Evolutionary conservation across 2,113 vertebrate species (phyloP).

Genomic region (Gymnogyps californianus): DNA sequence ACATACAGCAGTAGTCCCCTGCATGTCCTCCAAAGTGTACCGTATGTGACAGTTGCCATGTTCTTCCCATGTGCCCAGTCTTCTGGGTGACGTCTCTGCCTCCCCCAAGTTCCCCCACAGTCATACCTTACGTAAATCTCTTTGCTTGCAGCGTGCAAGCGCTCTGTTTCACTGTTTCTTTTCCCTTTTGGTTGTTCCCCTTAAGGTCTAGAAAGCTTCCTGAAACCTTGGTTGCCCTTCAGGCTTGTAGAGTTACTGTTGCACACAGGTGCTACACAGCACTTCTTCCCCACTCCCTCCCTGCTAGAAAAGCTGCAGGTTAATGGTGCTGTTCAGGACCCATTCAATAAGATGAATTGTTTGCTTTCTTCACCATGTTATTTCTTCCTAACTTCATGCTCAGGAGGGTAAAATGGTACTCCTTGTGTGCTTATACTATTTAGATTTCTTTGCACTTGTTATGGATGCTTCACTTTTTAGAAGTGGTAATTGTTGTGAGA

Average conservation of each 20-base stretch:
- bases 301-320: not conserved
- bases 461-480: not conserved
- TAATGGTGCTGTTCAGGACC: not conserved
- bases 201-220: not conserved
- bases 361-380: not conserved
- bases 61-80: rapidly evolving
- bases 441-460: not conserved
- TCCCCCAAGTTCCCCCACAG: not conserved
- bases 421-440: not conserved
- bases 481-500: not conserved
- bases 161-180: not conserved
- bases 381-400: not conserved
- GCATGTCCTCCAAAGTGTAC: not conserved
- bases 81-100: not conserved
- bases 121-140: not conserved
- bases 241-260: not conserved
- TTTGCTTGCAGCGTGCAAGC: not conserved
- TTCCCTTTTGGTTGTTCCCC: not conserved
- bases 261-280: not conserved
- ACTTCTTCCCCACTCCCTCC: not conserved
- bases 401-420: rapidly evolving
- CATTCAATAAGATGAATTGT: not conserved
- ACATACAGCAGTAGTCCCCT: not conserved
- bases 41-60: not conserved
- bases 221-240: not conserved